These are phyloP conservation scores for Erebia aethiops DNA, from an alignment of 2,888 invertebrate genomes.

Conservation along the genomic window DNA sequence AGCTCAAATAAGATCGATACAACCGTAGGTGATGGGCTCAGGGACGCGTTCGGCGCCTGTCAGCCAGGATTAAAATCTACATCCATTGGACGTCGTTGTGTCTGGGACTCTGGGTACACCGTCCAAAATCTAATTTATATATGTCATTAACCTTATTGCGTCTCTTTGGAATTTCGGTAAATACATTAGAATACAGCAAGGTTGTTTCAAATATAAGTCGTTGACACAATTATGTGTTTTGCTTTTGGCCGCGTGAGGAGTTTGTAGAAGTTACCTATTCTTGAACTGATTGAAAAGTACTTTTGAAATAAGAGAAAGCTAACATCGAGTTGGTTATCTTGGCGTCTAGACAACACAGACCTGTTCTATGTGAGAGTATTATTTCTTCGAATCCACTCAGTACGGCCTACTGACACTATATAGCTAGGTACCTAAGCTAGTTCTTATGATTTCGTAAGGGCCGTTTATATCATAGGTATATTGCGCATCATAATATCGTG, in stretches of 20 bases:
- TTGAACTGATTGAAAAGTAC: constrained; percentile 26
- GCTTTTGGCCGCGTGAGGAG: constrained; percentile 30
- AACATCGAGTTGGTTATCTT: constrained; percentile 33
- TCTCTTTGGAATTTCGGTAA: constrained; percentile 43
- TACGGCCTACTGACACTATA: constrained; percentile 49
- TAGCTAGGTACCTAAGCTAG: constrained; percentile 18
- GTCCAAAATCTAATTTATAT: constrained; percentile 46
- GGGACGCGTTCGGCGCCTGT: constrained; percentile 52
- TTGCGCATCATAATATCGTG: background rate
- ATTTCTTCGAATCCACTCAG: constrained; percentile 48
- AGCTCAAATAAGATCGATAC: constrained; percentile 82
- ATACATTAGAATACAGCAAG: constrained; percentile 40
- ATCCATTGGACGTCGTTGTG: constrained; percentile 46
- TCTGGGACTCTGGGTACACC: constrained; percentile 31
- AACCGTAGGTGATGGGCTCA: constrained; percentile 74
- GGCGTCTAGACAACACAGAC: constrained; percentile 46
- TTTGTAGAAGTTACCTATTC: background rate
- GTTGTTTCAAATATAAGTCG: constrained; percentile 37
- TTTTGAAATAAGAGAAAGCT: constrained; percentile 42
- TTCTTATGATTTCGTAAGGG: constrained; percentile 19
- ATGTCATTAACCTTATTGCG: constrained; percentile 49
- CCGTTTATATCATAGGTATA: constrained; percentile 4
- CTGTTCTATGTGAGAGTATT: constrained; percentile 50
- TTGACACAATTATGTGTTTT: constrained; percentile 36
- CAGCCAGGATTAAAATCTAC: constrained; percentile 56